Base-by-base conservation (phyloP, 2,113 vertebrate genomes). In the Prionailurus bengalensis region DNA sequence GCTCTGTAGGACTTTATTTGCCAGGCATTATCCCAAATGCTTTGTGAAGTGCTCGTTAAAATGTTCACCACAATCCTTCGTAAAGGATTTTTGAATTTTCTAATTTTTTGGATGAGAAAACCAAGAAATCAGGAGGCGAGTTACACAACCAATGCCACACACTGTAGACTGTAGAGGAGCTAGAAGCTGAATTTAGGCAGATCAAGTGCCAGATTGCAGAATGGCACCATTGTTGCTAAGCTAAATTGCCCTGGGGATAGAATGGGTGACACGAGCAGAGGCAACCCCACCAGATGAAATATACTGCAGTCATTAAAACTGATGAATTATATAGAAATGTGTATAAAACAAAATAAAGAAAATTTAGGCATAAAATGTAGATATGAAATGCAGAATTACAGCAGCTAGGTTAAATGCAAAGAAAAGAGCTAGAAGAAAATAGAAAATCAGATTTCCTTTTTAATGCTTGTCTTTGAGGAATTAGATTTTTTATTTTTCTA, bases 191-290 rank as follows among this genome's bases (percentile, higher is more conserved):
- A 61, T 1, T 36, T 13, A 51, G 11, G 36, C 25, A 78, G 23
- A 36, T 19, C 42, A 71, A 51, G n/a, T 39, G 6, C 4, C 61
- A 74, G 70, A 58, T 61, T 61, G 58, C 42, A 45, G 23, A 76
- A 45, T 29, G 39, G 9, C 3, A 1, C 19, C 6, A 58, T 0
- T 25, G 7, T 17, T 45, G 8, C 25, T 53, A 70, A 31, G 2
- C 0, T 33, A 25, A 27, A 39, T 45, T 36, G 31, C 4, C 58
- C 33, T 61, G 10, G 12, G 53, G 66, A 39, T 45, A 21, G 25
- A 25, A 39, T 73, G 23, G 39, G 73, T 36, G 23, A 58, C 66
- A 63, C 0, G 53, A 25, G 13, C 25, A 36, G 39, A 86, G 53
- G 16, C 11, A 51, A 11, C 33, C 61, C 4, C 16, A 89, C 15